Base-by-base conservation (phyloP, 2,888 invertebrate species). In the Tineola bisselliella region DNA sequence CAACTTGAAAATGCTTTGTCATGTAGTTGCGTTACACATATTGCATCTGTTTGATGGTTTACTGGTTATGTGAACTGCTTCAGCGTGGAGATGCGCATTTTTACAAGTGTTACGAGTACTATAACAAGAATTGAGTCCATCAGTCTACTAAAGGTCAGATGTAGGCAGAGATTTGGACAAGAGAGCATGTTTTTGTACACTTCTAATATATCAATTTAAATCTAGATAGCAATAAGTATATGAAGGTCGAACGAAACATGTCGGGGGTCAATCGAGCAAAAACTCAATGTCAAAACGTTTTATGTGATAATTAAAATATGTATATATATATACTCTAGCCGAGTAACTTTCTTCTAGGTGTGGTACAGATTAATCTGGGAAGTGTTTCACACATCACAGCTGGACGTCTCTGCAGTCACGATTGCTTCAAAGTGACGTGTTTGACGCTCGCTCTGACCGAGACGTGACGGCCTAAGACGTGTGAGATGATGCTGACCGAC, bases 401-500 rank as follows among this genome's bases (percentile, higher is more conserved):
- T 31, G 58, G 58, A 33, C 33, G 58, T 58, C 58, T 31, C 8
- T 19, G 31, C 33, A 33, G 58, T 58, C 58, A 58, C 58, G 58
- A 58, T 15, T 33, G 15, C 48, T 48, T 48, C 17, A 48, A 10
- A 48, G 12, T 48, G 54, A 54, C 54, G 48, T 48, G 48, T 48
- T 17, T 48, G 48, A 48, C 48, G 48, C 15, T 17, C 13, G n/a
- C 38, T 38, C 38, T 38, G 38, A 10, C 38, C 38, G 38, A 38
- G 38, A 38, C 38, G n/a, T 38, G 38, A 38, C 38, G 38, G 38
- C 38, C 2, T 38, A 38, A 3, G 48, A 48, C 48, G 54, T 54
- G 54, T 25, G 54, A 54, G 19, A 19, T 54, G 54, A 54, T 54
- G 54, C 54, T 54, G 54, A 54, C 54, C 54, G 54, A 54, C 54